Percentiles rank a stretch among this genome's conserved stretches.
Evolutionary conservation across 2,113 vertebrate genomes (phyloP).

Genomic region (Pelecanoides urinatrix): DNA sequence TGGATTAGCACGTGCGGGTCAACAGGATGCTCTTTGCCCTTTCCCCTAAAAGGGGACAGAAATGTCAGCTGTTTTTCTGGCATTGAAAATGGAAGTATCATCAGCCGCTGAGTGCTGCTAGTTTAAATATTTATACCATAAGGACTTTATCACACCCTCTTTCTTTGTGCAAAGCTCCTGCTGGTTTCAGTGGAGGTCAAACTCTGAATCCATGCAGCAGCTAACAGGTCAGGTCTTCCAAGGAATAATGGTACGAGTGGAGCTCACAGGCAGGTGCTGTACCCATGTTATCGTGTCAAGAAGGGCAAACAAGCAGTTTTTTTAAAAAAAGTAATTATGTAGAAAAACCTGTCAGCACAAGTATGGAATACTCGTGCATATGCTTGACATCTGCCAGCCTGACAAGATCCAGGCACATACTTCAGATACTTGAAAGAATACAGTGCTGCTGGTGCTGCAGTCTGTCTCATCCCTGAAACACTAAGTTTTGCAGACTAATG

Average conservation of each 20-base stretch:
- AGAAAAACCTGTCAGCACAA: background rate
- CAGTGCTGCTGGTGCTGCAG: background rate
- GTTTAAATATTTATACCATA: slow-evolving; percentile 26
- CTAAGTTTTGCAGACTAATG: background rate
- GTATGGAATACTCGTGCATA: background rate
- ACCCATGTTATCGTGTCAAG: background rate
- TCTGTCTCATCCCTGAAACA: background rate
- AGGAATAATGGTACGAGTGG: background rate
- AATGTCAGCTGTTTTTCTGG: slow-evolving; percentile 6
- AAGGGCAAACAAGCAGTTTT: background rate
- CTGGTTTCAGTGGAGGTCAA: background rate
- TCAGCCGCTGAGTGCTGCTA: background rate
- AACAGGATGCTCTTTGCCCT: background rate
- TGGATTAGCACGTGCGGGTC: background rate
- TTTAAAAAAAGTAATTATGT: background rate
- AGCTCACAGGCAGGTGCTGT: background rate
- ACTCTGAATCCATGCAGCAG: background rate
- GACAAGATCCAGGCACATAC: slow-evolving; percentile 5
- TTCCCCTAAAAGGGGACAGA: background rate
- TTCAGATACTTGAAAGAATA: background rate
- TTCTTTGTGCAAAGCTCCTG: background rate
- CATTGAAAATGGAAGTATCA: slow-evolving; percentile 9
- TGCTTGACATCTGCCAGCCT: slow-evolving; percentile 20
- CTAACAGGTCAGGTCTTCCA: background rate
- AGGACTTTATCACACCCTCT: background rate